Evolutionary conservation across 1,140 invertebrate species (phyloP), one percentile per base, ranked within the genome.

Genomic region (Drosophila sproati): DNA sequence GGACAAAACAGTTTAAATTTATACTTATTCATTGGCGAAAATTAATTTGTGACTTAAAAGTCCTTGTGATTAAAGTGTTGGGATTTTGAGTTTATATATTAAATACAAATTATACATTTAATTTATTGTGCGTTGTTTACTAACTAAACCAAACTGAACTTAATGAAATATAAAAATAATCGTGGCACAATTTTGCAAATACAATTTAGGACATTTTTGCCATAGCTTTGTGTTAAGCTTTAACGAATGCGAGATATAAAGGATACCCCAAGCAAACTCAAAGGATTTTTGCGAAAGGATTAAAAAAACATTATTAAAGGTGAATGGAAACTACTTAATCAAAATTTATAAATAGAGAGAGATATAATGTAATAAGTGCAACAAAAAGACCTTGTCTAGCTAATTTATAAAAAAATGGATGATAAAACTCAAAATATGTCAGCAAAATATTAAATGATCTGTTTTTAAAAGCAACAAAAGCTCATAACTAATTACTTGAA

Each of bases 131-230:
- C 45, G 73, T 73, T 31, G 47, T 63, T 55, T 47, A 52, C 31
- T 28, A 54, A 12, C 51, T 45, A 34, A 76, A 70, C 73, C 43
- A 43, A 90, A 74, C 79, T 43, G 12, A 60, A 48, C 12, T 91
- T 91, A 92, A 91, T 92, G 91, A 92, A 92, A 92, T 92, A 92
- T 64, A 91, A 64, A 88, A 92, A 81, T 47, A 91, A 87, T 63
- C 88, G 82, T 50, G 90, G 90, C 39, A 77, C 70, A 41, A 92
- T 92, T 68, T 59, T 92, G 37, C 90, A 92, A 90, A 78, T 92
- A 74, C 91, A 92, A 60, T 92, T 91, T 62, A 89, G 91, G 78
- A 92, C 91, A 89, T 91, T 92, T 70, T 72, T 92, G 66, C 39
- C 37, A 47, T 32, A 75, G 29, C 52, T 75, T 37, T 67, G 51